Conservation (phyloP, 1,140 invertebrate genomes). For the Penaeus vannamei region DNA sequence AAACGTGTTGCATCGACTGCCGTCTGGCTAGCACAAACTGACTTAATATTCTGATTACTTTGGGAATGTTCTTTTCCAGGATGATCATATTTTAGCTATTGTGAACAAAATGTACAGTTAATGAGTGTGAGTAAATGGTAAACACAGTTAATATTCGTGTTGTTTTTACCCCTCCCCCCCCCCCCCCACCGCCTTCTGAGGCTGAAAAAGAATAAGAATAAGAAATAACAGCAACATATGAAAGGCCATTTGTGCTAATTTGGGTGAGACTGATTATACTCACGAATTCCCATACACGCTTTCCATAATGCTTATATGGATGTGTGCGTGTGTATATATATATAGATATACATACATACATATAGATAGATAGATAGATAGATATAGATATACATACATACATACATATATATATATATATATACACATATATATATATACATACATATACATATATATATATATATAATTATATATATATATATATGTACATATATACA, state of each 20-base stretch:
- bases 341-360: neutral
- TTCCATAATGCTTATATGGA: too few species aligned
- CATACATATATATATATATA: neutral
- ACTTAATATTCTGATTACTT: constrained; percentile 55
- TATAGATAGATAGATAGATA: neutral
- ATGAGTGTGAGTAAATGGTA: constrained; percentile 60
- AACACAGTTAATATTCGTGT: constrained; percentile 28
- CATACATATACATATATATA: neutral
- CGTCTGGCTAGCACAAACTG: constrained; percentile 26
- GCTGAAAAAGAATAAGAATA: too few species aligned
- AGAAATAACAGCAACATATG: neutral
- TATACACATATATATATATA: too few species aligned
- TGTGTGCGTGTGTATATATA: neutral
- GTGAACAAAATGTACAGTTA: constrained; percentile 60
- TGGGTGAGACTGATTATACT: too few species aligned
- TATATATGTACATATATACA: too few species aligned
- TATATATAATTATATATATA: neutral
- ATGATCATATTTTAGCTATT: constrained; percentile 59
- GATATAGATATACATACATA: constrained; percentile 13
- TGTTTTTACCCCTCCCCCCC: neutral
- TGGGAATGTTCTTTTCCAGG: constrained; percentile 60
- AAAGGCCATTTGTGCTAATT: too few species aligned
- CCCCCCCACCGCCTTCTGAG: too few species aligned
- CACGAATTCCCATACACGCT: too few species aligned
- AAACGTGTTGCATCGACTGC: constrained; percentile 1